phyloP scores from a whole-genome alignment of 2,888 invertebrate species.

The Pinctada fucata region DNA sequence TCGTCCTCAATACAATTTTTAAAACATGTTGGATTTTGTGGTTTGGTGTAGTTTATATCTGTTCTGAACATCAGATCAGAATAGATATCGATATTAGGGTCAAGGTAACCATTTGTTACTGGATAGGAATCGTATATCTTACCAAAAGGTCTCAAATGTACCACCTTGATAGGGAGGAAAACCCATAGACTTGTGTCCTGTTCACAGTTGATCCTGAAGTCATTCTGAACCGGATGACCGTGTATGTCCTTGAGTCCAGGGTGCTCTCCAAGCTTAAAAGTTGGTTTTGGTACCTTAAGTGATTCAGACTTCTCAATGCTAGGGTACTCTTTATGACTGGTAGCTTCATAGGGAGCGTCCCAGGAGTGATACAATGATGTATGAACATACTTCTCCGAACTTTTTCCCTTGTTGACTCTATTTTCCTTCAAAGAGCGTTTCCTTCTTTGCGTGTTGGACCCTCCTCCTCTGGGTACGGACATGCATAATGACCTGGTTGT shows the following conservation, averaged over 20 bases:
- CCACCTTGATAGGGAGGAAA: constrained; percentile 51
- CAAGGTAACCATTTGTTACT: constrained; percentile 42
- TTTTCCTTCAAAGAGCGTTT: no score
- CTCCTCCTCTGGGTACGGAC: no score
- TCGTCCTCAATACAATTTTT: constrained; percentile 1
- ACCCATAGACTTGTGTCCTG: constrained; percentile 52
- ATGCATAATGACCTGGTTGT: no score
- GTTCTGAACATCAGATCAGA: constrained; percentile 36
- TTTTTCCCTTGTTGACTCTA: no score
- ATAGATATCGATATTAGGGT: constrained; percentile 47
- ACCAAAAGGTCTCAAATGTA: constrained; percentile 46
- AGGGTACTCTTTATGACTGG: no score
- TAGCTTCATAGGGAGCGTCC: no score
- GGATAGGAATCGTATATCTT: constrained; percentile 46
- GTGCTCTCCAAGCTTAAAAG: no score
- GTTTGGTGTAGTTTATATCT: constrained; percentile 31
- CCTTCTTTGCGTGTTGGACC: no score
- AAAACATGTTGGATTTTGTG: not conserved
- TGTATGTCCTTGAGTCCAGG: not conserved
- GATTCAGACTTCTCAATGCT: no score
- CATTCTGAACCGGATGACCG: constrained; percentile 44
- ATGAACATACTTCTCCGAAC: no score
- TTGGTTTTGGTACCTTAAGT: no score
- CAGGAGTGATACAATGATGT: no score
- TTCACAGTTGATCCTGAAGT: constrained; percentile 46